Base-by-base conservation (phyloP, 2,113 vertebrate genomes). In the Eclectus roratus region DNA sequence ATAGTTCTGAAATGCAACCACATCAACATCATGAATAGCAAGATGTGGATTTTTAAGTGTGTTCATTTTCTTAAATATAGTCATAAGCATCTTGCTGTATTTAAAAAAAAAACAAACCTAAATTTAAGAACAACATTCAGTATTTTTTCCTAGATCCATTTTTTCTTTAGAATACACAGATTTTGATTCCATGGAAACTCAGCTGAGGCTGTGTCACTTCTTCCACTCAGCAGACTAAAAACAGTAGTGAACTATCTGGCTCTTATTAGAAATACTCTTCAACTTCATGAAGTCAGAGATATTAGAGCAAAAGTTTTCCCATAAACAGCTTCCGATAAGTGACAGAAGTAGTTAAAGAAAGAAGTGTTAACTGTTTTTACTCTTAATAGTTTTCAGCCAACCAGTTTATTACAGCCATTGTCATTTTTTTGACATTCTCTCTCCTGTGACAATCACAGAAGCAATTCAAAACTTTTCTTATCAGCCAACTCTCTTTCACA, bases 401-500 rank as follows among this genome's bases (percentile, higher is more conserved):
- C 37, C 64, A 88, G 66, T 60, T 88, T 92, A 68, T 76, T 56
- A 78, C 29, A 56, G 73, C 50, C 85, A 94, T 56, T 93, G 90
- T 76, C 31, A 58, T 92, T 82, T 96, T n/a, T 88, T 65, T 97
- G 53, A 92, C 52, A 35, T 86, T 82, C 85, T 96, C 90, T 94
- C 90, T 95, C 91, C 88, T 93, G 74, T 64, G 85, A 97, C 96
- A 97, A 81, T 93, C 91, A 96, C 39, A 77, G 88, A 96, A 70
- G 39, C 89, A 97, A 96, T 97, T 97, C 92, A 90, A 92, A 97
- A 91, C 72, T 95, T 96, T 31, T 74, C 70, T 93, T 94, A 97
- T 89, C 97, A 97, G 95, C 94, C 93, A 97, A 94, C 41, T 89
- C 85, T 97, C 88, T 97, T 96, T 91, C 76, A 96, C 91, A 97